phyloP scores from a whole-genome alignment of 1,140 invertebrate genomes.

The Onthophagus taurus region DNA sequence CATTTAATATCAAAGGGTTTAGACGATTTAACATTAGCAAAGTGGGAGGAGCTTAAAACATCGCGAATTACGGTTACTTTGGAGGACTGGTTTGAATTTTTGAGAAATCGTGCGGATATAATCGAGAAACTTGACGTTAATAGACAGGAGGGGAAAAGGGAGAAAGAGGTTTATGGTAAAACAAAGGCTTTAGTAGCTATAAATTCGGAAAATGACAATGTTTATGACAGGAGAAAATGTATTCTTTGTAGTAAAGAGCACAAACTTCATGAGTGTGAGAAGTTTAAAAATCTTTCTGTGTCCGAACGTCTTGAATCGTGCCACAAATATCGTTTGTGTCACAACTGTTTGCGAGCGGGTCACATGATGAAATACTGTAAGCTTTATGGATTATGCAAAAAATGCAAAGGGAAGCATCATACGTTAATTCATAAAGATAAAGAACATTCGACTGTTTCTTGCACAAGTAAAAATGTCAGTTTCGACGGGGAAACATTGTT shows the following conservation, averaged over 20 bases:
- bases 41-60: conserved; percentile 1
- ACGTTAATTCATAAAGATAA: conserved; percentile 14
- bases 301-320: no score
- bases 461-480: conserved; percentile 2
- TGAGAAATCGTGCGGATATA: not conserved
- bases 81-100: not conserved
- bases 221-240: no score
- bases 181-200: no score
- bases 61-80: not conserved
- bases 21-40: not conserved
- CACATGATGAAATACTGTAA: conserved; percentile 12
- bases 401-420: conserved; percentile 14
- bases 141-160: not conserved
- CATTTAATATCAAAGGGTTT: not conserved
- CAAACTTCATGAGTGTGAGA: no score
- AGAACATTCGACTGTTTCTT: not conserved
- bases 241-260: no score
- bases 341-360: conserved; percentile 1
- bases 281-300: no score
- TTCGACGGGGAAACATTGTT: no score
- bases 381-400: conserved; percentile 12
- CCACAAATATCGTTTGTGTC: no score
- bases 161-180: not conserved
- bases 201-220: no score
- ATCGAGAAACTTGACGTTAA: conserved; percentile 3